Evolutionary conservation across 2,888 invertebrate species (phyloP), one percentile per base, ranked within the genome.

Genomic region (Phlogophora meticulosa): DNA sequence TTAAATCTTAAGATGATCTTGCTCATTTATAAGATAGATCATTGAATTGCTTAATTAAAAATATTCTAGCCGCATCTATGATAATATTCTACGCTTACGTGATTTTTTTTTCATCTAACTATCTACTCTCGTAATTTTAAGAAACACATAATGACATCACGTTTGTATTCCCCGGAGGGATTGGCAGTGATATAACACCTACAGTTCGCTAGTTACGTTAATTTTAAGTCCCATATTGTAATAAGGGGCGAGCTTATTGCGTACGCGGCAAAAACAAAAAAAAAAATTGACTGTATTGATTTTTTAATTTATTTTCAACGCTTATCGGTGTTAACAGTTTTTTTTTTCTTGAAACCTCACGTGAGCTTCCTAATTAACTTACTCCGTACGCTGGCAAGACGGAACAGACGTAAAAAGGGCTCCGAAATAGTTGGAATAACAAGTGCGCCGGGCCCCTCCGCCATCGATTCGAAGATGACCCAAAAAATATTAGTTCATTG

Each of bases 401-500:
- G 28, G 4, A 42, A 2, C 20, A 11, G 2, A 15, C 0, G 5
- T 46, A 24, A 17, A 32, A 43, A 17, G n/a, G 5, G 2, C 42
- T 38, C 48, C 15, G 5, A 32, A 72, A 55, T 71, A 63, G 72
- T 71, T 53, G 0, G 9, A 53, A n/a, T 32, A 38, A 20, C 4
- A 72, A 36, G 7, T 20, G 17, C 15, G 28, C 22, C 22, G 22
- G 15, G 7, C 49, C 7, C 32, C 7, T 71, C 17, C 3, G 2
- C 17, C 20, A 64, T 72, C 48, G 53, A 70, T 72, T 64, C 22
- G 9, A 64, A 70, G 69, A 72, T 76, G 77, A 76, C 77, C 76
- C 56, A 76, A 76, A 72, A 55, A 77, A 67, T 61, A 67, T 72
- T 59, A 66, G 72, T 60, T 56, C 60, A 75, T 40, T 76, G 77